Base-by-base conservation (phyloP, 2,797 vertebrate genomes). In the Oryzias dopingdopingensis region DNA sequence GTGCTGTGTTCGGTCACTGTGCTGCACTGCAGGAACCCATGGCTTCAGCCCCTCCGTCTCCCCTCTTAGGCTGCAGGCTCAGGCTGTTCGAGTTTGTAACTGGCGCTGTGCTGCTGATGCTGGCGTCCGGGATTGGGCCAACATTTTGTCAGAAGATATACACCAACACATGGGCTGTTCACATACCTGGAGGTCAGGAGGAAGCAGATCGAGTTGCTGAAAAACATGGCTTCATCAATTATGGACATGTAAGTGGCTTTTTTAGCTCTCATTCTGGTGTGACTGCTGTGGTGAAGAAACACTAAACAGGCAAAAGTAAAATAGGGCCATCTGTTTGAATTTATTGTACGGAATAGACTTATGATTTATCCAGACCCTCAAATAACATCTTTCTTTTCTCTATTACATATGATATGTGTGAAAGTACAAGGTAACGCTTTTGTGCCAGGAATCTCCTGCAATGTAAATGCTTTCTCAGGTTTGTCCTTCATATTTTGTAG, bases 131-230 rank as follows among this genome's bases (percentile, higher is more conserved):
- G 73, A 83, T 81, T 52, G 82, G 49, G 57, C 88, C 92, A 18
- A 87, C 87, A 52, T 61, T 74, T 1, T 87, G 87, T 73, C 89
- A 93, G 81, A 91, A 77, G 43, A 69, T 98, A 79, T 98, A 94
- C 89, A 98, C 94, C 79, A 98, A 98, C 87, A 94, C 95, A 13
- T 99, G 97, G 96, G 97, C 97, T 0, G 95, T 97, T 81, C 92
- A 90, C n/a, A 88, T 99, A 69, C 79, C 92, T 0, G 92, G 93
- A 2, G 96, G 97, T 65, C 87, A 55, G 4, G 87, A 84, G 44
- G 92, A 92, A 70, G 97, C 96, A 2, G 87, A 94, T 47, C 77
- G 56, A 23, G 80, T 98, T 59, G 94, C 96, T 49, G 83, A 16
- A 47, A 95, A 96, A 79, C 93, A 99, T 72, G 94, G 95, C 26